A percentile compares a stretch with the other conserved stretches of the same genome.
phyloP scores from a whole-genome alignment of 2,888 invertebrate species.

The Agrilus biguttatus region DNA sequence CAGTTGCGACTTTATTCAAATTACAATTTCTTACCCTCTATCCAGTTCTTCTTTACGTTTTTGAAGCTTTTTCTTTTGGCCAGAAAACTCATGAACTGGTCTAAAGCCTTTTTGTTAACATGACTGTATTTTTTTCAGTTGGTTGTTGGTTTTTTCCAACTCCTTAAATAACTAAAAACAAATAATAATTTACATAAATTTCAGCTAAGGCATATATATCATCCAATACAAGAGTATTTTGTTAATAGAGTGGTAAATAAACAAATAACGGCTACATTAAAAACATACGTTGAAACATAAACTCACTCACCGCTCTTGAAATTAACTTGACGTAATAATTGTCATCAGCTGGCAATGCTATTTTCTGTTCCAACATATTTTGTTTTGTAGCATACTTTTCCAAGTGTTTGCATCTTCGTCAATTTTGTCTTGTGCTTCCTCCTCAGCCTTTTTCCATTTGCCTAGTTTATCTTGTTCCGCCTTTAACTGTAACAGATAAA shows the following conservation, averaged over 20 bases:
- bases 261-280: slow-evolving; percentile 1
- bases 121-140: slow-evolving; percentile 97
- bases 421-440: slow-evolving; percentile 85
- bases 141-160: slow-evolving; percentile 89
- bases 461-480: slow-evolving; percentile 63
- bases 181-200: too few relatives aligned
- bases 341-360: slow-evolving; percentile 84
- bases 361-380: slow-evolving; percentile 81
- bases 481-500: slow-evolving; percentile 39
- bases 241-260: neutral
- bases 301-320: slow-evolving; percentile 46
- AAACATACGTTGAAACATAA: neutral
- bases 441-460: slow-evolving; percentile 72
- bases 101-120: slow-evolving; percentile 98
- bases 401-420: slow-evolving; percentile 87
- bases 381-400: slow-evolving; percentile 94
- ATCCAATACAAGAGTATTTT: too few relatives aligned
- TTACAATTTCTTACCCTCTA: slow-evolving; percentile 53
- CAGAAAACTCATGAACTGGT: slow-evolving; percentile 99
- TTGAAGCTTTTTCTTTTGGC: slow-evolving; percentile 94
- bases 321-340: slow-evolving; percentile 62
- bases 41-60: slow-evolving; percentile 93
- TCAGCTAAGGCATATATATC: too few relatives aligned
- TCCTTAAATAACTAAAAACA: slow-evolving; percentile 74
- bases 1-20: slow-evolving; percentile 6